phyloP scores from a whole-genome alignment of 1,140 invertebrate genomes.

The Drosophila repletoides region DNA sequence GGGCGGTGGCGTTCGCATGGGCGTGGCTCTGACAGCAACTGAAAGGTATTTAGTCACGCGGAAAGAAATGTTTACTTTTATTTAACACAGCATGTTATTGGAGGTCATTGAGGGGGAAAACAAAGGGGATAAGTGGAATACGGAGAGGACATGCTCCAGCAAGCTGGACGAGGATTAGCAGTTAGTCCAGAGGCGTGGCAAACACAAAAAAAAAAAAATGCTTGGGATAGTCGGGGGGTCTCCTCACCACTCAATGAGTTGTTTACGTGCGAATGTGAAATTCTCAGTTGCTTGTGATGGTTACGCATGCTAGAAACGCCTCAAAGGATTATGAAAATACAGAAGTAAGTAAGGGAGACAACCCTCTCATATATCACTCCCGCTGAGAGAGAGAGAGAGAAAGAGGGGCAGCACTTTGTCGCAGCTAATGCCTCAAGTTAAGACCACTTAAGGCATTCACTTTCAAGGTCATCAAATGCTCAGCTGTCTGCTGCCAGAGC shows the following conservation, averaged over 20 bases:
- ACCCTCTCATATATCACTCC: slow-evolving; percentile 27
- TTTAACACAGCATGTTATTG: slow-evolving; percentile 51
- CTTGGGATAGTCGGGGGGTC: not conserved
- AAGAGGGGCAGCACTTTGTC: slow-evolving; percentile 37
- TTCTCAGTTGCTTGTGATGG: slow-evolving; percentile 54
- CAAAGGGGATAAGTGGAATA: not conserved
- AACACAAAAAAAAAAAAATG: not conserved
- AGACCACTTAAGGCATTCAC: slow-evolving; percentile 54
- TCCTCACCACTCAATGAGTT: slow-evolving; percentile 59
- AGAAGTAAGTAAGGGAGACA: slow-evolving; percentile 2
- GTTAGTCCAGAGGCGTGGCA: slow-evolving; percentile 12
- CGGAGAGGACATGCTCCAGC: slow-evolving; percentile 43
- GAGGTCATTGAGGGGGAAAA: not conserved
- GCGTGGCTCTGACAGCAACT: slow-evolving; percentile 67
- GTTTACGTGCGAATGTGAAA: slow-evolving; percentile 72
- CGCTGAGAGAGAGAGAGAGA: not conserved
- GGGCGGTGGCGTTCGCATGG: slow-evolving; percentile 16
- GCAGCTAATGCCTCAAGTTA: slow-evolving; percentile 45
- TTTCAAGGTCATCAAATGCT: slow-evolving; percentile 38
- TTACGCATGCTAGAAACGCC: slow-evolving; percentile 38
- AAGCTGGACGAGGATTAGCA: slow-evolving; percentile 63
- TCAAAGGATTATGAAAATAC: slow-evolving; percentile 52
- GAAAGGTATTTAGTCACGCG: slow-evolving; percentile 79
- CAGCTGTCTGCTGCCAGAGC: not conserved
- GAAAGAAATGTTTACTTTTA: slow-evolving; percentile 78